Conservation (phyloP, 2,888 invertebrate genomes). For the Ochropacha duplaris region DNA sequence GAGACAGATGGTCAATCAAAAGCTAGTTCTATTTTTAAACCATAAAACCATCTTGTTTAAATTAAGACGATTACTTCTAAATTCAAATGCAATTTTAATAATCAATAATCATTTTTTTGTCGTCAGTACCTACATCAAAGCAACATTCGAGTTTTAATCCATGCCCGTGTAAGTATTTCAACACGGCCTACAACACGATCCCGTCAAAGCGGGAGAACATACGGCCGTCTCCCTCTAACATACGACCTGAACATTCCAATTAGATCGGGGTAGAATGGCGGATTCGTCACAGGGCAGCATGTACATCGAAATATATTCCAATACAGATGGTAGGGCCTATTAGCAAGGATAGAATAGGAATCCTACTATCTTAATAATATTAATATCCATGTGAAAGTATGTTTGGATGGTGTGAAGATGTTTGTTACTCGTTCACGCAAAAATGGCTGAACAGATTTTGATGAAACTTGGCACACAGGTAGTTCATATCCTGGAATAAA, state of each 20-base stretch:
- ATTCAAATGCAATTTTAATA: slow-evolving; percentile 10
- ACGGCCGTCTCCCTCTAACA: slow-evolving; percentile 30
- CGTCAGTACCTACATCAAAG: slow-evolving; percentile 49
- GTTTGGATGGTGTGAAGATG: too few species aligned
- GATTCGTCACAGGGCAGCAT: slow-evolving; percentile 1
- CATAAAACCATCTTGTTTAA: too few species aligned
- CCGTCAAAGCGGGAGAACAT: slow-evolving; percentile 47
- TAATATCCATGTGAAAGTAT: too few species aligned
- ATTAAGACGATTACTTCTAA: too few species aligned
- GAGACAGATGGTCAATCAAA: too few species aligned
- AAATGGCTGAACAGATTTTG: too few species aligned
- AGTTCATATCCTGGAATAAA: too few species aligned
- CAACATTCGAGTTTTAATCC: slow-evolving; percentile 72
- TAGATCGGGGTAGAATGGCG: slow-evolving; percentile 8
- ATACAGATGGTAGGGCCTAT: neutral
- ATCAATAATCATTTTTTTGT: slow-evolving; percentile 31
- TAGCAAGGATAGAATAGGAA: neutral
- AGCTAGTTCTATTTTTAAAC: too few species aligned
- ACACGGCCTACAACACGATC: slow-evolving; percentile 73
- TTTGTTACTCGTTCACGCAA: too few species aligned
- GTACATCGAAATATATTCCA: neutral
- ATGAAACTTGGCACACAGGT: too few species aligned
- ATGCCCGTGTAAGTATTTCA: slow-evolving; percentile 76
- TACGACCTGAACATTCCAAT: slow-evolving; percentile 18
- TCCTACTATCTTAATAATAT: too few species aligned